Conservation (phyloP, 1,140 invertebrate genomes). For the Tribolium castaneum region DNA sequence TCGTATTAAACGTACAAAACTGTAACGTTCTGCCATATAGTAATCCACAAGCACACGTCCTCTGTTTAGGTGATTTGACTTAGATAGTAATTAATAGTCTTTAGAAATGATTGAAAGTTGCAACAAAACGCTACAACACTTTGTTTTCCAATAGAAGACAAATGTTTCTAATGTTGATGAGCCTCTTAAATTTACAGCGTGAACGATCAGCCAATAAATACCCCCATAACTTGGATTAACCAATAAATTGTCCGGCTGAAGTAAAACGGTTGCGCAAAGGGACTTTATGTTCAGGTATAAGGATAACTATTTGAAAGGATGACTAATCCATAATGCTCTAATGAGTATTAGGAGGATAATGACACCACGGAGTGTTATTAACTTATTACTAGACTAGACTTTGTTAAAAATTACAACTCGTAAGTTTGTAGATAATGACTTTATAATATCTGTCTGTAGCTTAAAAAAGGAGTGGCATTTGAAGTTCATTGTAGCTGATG, state of each 20-base stretch:
- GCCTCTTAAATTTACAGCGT: background rate
- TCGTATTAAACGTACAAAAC: background rate
- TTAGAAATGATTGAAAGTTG: no score
- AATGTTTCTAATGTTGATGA: background rate
- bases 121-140: background rate
- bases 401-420: background rate
- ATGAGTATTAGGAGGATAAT: background rate
- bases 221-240: background rate
- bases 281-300: background rate
- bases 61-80: background rate
- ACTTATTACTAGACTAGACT: background rate
- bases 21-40: background rate
- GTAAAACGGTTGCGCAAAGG: background rate
- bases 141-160: background rate
- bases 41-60: background rate
- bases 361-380: background rate
- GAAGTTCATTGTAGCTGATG: background rate
- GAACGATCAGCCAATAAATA: slow-evolving; percentile 2
- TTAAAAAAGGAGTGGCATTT: background rate
- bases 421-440: background rate
- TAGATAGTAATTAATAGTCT: no score
- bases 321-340: background rate
- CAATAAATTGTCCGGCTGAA: background rate
- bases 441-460: background rate
- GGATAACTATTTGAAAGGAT: background rate